Conservation (phyloP, 1,140 invertebrate species). For the Drosophila suzukii region DNA sequence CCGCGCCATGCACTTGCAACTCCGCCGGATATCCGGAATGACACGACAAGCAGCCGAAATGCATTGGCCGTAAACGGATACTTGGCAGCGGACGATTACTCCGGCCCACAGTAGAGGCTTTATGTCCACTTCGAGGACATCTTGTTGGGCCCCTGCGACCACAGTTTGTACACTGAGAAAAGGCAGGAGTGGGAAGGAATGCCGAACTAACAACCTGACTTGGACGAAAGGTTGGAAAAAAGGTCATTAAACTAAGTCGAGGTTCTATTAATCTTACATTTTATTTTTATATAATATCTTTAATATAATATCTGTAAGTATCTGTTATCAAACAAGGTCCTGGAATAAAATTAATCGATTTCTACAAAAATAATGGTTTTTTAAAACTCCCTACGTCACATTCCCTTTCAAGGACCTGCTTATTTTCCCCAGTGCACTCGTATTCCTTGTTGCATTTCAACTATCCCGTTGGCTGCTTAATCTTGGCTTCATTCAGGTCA, state of each 20-base stretch:
- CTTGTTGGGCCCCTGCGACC: constrained; percentile 5
- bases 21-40: constrained; percentile 71
- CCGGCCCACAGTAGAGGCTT: constrained; percentile 10
- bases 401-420: not conserved
- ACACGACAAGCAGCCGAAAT: constrained; percentile 65
- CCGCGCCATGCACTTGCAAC: constrained; percentile 64
- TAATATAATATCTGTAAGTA: too few relatives aligned
- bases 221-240: too few relatives aligned
- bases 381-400: not conserved
- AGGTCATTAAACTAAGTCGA: too few relatives aligned
- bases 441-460: constrained; percentile 18
- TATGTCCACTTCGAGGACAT: constrained; percentile 34
- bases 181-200: not conserved
- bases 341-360: too few relatives aligned
- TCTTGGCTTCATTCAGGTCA: constrained; percentile 39
- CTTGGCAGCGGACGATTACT: constrained; percentile 39
- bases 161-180: constrained; percentile 13
- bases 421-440: constrained; percentile 5
- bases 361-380: not conserved
- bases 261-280: too few relatives aligned
- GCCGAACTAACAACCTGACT: too few relatives aligned
- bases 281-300: too few relatives aligned
- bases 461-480: constrained; percentile 32
- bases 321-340: too few relatives aligned
- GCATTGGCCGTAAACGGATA: constrained; percentile 47